Percentiles rank a stretch among this genome's conserved stretches.
phyloP scores from a whole-genome alignment of 2,888 invertebrate genomes.

The Aspidiotus destructor region DNA sequence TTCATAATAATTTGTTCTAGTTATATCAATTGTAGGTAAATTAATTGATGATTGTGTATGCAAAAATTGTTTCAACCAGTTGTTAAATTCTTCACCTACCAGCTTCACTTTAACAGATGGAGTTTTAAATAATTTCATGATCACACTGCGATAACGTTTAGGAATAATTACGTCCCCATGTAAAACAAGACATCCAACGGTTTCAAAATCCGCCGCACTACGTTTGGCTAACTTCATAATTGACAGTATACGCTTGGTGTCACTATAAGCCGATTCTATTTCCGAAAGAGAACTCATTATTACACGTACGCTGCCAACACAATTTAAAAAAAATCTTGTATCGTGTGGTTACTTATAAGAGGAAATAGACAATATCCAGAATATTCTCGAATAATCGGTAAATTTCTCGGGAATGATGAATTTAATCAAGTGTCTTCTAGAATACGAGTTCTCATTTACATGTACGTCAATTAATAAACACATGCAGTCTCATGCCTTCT shows the following conservation, averaged over 20 bases:
- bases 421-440: background rate
- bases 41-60: background rate
- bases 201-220: background rate
- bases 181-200: background rate
- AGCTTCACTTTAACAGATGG: background rate
- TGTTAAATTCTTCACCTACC: too few relatives aligned
- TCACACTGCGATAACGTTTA: background rate
- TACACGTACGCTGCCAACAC: background rate
- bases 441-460: background rate
- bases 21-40: background rate
- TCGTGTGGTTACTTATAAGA: background rate
- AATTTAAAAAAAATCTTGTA: background rate
- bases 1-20: too few relatives aligned
- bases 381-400: background rate
- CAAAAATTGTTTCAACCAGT: too few relatives aligned
- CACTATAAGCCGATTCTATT: background rate
- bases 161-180: constrained; percentile 2
- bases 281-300: constrained; percentile 2
- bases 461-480: background rate
- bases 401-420: too few relatives aligned
- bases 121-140: constrained; percentile 1
- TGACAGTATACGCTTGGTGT: background rate
- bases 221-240: constrained; percentile 1
- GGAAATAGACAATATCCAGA: background rate
- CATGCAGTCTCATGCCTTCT: too few relatives aligned